Base-by-base conservation (phyloP, 2,888 invertebrate genomes). In the Ormyrus pomaceus region DNA sequence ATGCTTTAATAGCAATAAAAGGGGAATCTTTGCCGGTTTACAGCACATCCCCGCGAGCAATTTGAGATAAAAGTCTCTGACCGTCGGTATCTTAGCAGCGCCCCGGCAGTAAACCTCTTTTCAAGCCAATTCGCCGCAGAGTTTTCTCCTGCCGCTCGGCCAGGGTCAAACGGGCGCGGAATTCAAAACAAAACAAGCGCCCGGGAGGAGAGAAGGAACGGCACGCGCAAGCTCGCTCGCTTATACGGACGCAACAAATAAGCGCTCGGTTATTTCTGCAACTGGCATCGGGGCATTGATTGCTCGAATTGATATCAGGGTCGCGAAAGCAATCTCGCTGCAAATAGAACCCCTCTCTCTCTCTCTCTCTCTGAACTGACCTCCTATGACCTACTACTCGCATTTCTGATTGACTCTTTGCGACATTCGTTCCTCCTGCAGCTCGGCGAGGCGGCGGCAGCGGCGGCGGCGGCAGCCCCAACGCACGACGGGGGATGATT, bases 231-330 rank as follows among this genome's bases (percentile, higher is more conserved):
- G n/a, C 62, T 19, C 50, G 65, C 51, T 45, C 51, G 56, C 4
- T 34, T 34, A 34, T 34, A 34, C 34, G 34, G 34, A 34, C 34
- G 34, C 34, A 34, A 34, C 11, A 11, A 9, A 2, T 11, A 46
- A 7, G 11, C 45, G 68, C 68, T 2, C n/a, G 62, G 72, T 76
- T 82, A 82, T 82, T 82, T 82, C 68, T 82, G 76, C 81, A 59
- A 79, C 59, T 76, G 81, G 81, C 81, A 75, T 56, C 58, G 69
- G 7, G 55, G 56, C 74, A 76, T 79, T 51, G 81, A 81, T 81
- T 70, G 62, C 50, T 65, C 56, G 81, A 51, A 81, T 77, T 79
- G 81, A 82, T 82, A 82, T 79, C 79, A 82, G 79, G 81, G 81
- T 69, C 81, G 72, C 50, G 53, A 65, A 75, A 61, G 76, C 76